Percentiles rank a stretch among this genome's conserved stretches.
phyloP scores from a whole-genome alignment of 2,797 vertebrate genomes.

The Orientallactaga sibirica region DNA sequence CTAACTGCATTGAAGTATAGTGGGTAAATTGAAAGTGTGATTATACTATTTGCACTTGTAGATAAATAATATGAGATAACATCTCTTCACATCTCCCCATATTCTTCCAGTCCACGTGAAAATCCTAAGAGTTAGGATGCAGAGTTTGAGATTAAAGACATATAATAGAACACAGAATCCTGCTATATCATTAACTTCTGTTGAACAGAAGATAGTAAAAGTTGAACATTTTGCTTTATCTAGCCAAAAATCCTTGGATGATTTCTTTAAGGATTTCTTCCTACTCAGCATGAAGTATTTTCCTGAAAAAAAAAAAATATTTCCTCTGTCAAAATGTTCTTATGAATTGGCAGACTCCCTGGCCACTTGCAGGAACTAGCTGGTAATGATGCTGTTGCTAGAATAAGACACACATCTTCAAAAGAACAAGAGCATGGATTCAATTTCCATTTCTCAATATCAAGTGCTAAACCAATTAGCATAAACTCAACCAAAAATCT shows the following conservation, averaged over 20 bases:
- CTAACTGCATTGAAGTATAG: neutral
- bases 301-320: neutral
- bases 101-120: neutral
- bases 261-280: neutral
- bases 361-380: neutral
- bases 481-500: neutral
- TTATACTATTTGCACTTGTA: neutral
- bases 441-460: neutral
- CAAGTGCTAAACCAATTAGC: neutral
- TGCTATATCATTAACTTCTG: neutral
- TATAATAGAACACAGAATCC: neutral
- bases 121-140: neutral
- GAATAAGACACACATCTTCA: neutral
- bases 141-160: neutral
- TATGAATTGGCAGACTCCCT: neutral
- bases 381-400: neutral
- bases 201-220: neutral
- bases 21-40: neutral
- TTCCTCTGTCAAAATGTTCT: neutral
- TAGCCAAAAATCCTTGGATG: neutral
- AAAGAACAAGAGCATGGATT: neutral
- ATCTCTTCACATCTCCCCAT: neutral
- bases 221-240: neutral
- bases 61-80: neutral
- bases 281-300: neutral